Evolutionary conservation across 2,113 vertebrate genomes (phyloP).

Genomic region (Mesoclemmys tuberculata): DNA sequence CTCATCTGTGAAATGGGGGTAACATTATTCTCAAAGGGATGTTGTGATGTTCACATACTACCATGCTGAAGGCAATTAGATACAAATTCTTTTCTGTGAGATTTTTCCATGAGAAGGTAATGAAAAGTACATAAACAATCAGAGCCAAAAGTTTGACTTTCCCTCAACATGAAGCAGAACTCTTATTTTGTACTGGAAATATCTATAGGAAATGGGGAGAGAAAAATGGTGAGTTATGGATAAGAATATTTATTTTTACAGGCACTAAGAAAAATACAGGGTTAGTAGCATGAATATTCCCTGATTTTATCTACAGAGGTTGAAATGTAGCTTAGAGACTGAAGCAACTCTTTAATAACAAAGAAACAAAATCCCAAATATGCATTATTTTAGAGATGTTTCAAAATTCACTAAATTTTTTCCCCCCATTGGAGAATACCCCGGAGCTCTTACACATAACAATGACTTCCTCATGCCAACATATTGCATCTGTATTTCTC

Average conservation of each 20-base stretch:
- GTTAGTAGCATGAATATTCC: not conserved
- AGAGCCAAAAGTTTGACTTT: not conserved
- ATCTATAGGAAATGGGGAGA: not conserved
- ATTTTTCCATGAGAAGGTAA: not conserved
- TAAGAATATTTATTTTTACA: not conserved
- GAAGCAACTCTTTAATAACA: accelerated
- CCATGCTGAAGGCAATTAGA: not conserved
- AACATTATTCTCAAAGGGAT: not conserved
- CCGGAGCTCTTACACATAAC: not conserved
- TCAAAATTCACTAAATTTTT: not conserved
- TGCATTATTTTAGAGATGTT: not conserved
- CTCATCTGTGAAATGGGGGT: not conserved
- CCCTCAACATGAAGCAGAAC: not conserved
- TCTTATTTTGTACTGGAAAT: not conserved
- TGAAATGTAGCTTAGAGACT: not conserved
- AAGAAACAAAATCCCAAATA: too few relatives aligned
- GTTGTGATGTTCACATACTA: not conserved
- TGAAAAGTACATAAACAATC: not conserved
- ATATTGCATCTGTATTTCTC: slow-evolving; percentile 15
- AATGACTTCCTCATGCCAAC: not conserved
- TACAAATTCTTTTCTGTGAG: not conserved
- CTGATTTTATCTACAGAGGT: not conserved
- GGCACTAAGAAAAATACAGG: not conserved
- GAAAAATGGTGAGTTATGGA: not conserved
- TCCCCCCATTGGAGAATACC: not conserved